Percentiles rank a stretch among this genome's conserved stretches.
These are phyloP conservation scores for Parazoanthus swiftii DNA, from an alignment of 92 coral and sea anemone species.

Conservation along the genomic window DNA sequence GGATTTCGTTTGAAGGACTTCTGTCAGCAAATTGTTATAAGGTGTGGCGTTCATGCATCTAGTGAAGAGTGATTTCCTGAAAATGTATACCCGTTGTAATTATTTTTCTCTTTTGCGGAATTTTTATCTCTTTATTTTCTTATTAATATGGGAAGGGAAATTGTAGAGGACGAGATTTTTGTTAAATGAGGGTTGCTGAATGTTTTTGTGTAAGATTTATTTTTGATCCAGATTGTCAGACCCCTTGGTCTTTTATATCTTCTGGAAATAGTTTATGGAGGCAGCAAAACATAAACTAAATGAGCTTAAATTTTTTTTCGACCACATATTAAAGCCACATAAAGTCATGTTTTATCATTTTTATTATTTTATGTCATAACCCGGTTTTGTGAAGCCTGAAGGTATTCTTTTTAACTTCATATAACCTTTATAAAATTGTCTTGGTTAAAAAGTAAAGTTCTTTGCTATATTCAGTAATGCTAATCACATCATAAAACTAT, in stretches of 20 bases:
- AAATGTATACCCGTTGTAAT: neutral
- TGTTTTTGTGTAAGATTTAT: no score
- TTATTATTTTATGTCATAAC: neutral
- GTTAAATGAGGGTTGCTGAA: neutral
- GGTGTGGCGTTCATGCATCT: slow-evolving; percentile 26
- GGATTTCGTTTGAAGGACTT: slow-evolving; percentile 25
- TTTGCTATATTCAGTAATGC: neutral
- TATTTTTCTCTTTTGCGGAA: neutral
- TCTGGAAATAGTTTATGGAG: slow-evolving; percentile 5
- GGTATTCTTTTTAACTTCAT: no score
- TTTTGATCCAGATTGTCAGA: neutral
- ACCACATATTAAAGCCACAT: neutral
- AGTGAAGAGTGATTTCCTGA: slow-evolving; percentile 21
- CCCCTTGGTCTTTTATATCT: neutral
- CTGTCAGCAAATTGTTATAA: slow-evolving; percentile 42
- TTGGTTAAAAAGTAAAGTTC: neutral
- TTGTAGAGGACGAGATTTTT: neutral
- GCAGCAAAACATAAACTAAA: neutral
- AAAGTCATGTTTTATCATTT: neutral
- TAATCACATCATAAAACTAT: no score
- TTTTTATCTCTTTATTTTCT: neutral
- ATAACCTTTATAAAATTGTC: neutral
- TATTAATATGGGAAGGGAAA: neutral
- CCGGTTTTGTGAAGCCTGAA: neutral
- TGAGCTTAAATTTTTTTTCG: neutral